phyloP scores from a whole-genome alignment of 2,888 invertebrate species.

The Adelphocoris suturalis region DNA sequence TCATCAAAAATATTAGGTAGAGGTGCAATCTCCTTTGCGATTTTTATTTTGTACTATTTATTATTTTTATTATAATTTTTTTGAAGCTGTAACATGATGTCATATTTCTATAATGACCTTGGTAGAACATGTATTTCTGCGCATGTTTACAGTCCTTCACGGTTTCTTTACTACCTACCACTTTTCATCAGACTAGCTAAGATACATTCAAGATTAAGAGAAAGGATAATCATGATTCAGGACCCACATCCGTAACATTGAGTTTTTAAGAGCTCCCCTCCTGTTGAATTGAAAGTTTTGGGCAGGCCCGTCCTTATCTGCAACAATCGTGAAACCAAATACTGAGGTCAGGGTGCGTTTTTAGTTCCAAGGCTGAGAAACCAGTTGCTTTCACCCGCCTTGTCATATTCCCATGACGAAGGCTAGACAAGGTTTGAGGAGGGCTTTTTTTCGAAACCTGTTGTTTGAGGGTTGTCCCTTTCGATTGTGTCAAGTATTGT shows the following conservation, averaged over 20 bases:
- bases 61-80: too few relatives aligned
- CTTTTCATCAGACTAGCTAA: too few relatives aligned
- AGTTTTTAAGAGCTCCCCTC: not conserved
- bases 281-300: not conserved
- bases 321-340: slow-evolving; percentile 43
- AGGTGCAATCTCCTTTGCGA: too few relatives aligned
- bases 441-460: slow-evolving; percentile 24
- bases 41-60: too few relatives aligned
- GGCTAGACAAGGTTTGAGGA: slow-evolving; percentile 1
- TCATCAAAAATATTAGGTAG: too few relatives aligned
- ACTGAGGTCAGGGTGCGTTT: slow-evolving; percentile 37
- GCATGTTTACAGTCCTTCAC: too few relatives aligned
- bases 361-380: slow-evolving; percentile 50
- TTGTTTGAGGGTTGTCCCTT: slow-evolving; percentile 39
- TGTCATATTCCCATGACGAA: slow-evolving; percentile 38
- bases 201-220: too few relatives aligned
- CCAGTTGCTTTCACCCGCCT: slow-evolving; percentile 57
- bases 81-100: too few relatives aligned
- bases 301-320: not conserved
- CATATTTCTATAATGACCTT: too few relatives aligned
- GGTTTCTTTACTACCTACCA: too few relatives aligned
- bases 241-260: not conserved
- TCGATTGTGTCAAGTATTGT: slow-evolving; percentile 24
- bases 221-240: not conserved
- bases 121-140: too few relatives aligned